These are phyloP conservation scores for Trialeurodes vaporariorum DNA, from an alignment of 1,140 invertebrate species.

Conservation along the genomic window DNA sequence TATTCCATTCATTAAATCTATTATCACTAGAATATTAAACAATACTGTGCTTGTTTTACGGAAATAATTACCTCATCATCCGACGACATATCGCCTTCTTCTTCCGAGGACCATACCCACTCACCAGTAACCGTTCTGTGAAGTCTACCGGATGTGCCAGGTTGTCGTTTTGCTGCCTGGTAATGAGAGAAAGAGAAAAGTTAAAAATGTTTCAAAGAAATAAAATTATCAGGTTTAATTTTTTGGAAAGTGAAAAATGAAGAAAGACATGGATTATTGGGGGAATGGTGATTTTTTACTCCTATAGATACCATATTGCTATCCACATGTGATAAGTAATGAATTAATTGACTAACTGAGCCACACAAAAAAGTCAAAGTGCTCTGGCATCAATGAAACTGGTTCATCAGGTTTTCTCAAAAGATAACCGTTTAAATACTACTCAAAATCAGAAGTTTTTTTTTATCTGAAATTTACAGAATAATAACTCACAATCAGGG, in stretches of 20 bases:
- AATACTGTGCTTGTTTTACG: background rate
- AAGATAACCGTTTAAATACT: too few species aligned
- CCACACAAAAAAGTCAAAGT: too few species aligned
- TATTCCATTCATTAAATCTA: too few species aligned
- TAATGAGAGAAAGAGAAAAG: constrained; percentile 18
- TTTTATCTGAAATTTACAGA: too few species aligned
- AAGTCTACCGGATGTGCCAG: constrained; percentile 79
- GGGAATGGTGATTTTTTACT: too few species aligned
- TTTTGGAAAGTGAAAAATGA: background rate
- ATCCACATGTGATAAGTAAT: too few species aligned
- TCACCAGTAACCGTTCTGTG: constrained; percentile 92
- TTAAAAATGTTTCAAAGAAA: constrained; percentile 11
- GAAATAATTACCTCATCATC: constrained; percentile 30
- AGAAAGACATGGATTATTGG: background rate
- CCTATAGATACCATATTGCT: too few species aligned
- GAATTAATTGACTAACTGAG: too few species aligned
- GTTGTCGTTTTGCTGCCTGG: constrained; percentile 65
- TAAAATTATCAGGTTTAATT: background rate
- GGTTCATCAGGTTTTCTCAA: too few species aligned
- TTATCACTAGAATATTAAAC: background rate
- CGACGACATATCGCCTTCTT: constrained; percentile 43
- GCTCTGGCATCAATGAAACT: too few species aligned
- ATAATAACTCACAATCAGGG: too few species aligned
- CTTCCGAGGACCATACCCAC: constrained; percentile 96
- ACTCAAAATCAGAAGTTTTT: too few species aligned